Evolutionary conservation across 2,113 vertebrate genomes (phyloP).

Genomic region (Murina feae): DNA sequence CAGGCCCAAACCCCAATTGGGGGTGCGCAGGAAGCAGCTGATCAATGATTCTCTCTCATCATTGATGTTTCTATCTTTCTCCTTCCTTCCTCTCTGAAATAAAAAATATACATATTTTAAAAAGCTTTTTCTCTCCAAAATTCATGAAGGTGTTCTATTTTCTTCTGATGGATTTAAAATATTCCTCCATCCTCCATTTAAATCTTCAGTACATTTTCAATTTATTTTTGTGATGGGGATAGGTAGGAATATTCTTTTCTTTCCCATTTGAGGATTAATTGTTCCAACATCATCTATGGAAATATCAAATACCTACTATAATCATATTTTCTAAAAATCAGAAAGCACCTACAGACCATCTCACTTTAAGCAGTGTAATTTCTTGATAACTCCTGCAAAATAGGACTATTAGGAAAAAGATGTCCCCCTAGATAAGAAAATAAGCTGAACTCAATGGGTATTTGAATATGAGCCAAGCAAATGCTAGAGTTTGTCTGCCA

Average conservation of each 20-base stretch:
- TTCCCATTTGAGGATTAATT: neutral
- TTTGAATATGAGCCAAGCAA: slow-evolving; percentile 18
- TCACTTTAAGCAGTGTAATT: slow-evolving; percentile 27
- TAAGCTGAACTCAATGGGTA: slow-evolving; percentile 21
- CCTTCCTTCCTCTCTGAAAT: no score
- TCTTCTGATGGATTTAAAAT: neutral
- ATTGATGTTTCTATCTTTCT: no score
- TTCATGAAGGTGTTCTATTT: neutral
- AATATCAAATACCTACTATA: slow-evolving; percentile 9
- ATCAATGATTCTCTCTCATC: no score
- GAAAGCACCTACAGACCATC: neutral
- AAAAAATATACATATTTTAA: no score
- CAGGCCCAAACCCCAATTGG: no score
- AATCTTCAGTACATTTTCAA: neutral
- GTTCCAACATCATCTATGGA: neutral
- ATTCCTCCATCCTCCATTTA: neutral
- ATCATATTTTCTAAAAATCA: neutral
- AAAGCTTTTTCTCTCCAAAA: neutral
- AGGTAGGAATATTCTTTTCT: neutral
- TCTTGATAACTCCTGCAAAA: slow-evolving; percentile 16
- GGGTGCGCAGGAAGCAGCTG: no score
- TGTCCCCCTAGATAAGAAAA: neutral
- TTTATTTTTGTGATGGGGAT: neutral
- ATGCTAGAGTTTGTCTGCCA: slow-evolving; percentile 8
- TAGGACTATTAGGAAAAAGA: slow-evolving; percentile 28